These are phyloP conservation scores for Hemitrygon akajei DNA, from an alignment of 2,797 vertebrate species.

Conservation along the genomic window DNA sequence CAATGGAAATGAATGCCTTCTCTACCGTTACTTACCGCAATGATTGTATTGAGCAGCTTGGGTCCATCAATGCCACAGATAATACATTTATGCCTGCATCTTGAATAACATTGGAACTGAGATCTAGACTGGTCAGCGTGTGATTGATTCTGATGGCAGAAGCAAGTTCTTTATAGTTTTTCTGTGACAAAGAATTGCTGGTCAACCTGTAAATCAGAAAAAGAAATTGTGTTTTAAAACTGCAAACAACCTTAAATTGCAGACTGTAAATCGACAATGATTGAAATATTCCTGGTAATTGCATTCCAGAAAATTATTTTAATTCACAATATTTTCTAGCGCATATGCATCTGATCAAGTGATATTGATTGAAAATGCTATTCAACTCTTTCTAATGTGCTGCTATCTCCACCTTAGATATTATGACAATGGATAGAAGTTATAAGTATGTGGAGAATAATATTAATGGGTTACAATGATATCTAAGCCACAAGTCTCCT, in stretches of 20 bases:
- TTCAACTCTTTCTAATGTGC: not conserved
- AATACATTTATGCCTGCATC: not conserved
- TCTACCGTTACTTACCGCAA: not conserved
- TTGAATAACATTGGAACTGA: conserved; percentile 33
- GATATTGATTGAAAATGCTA: not conserved
- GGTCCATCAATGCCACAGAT: not conserved
- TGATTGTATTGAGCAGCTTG: conserved; percentile 28
- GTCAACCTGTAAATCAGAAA: not conserved
- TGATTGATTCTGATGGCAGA: conserved; percentile 20
- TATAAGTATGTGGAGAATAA: not conserved
- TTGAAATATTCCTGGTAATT: not conserved
- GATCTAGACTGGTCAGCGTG: conserved; percentile 16
- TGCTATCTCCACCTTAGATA: not conserved
- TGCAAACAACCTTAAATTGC: not conserved
- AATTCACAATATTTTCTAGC: not conserved
- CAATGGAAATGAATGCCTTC: not conserved
- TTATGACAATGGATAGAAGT: not conserved
- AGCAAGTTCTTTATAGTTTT: conserved; percentile 9
- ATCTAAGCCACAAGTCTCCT: not conserved
- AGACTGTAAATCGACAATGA: too few species aligned
- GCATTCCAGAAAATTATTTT: not conserved
- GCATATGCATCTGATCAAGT: not conserved
- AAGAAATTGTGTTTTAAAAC: not conserved
- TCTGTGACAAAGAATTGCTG: conserved; percentile 8
- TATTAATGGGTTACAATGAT: not conserved